Percentiles rank a stretch among this genome's conserved stretches.
Evolutionary conservation across 2,797 vertebrate species (phyloP).

Genomic region (Acanthurus lineatus): DNA sequence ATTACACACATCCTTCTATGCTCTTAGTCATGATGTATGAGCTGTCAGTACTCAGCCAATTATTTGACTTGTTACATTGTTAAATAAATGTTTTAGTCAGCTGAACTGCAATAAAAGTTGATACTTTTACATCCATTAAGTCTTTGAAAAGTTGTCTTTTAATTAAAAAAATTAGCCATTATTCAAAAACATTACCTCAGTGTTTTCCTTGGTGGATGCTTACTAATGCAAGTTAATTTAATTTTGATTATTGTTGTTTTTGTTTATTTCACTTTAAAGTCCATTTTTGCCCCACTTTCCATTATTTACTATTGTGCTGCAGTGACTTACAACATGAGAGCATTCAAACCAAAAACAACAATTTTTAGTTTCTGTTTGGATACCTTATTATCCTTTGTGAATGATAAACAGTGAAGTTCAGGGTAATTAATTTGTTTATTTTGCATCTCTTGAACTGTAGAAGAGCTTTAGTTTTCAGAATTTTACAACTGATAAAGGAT

Average conservation of each 20-base stretch:
- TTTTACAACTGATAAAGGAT: neutral
- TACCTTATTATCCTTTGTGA: slow-evolving; percentile 1
- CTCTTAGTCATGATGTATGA: slow-evolving; percentile 49
- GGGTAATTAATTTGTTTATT: neutral
- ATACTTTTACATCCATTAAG: slow-evolving; percentile 40
- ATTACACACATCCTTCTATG: neutral
- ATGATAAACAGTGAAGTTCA: neutral
- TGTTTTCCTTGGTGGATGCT: slow-evolving; percentile 38
- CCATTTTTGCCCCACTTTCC: slow-evolving; percentile 32
- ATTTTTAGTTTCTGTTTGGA: slow-evolving; percentile 5
- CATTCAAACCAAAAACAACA: slow-evolving; percentile 19
- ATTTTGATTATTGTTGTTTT: slow-evolving; percentile 48
- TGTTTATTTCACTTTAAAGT: slow-evolving; percentile 47
- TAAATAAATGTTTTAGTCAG: slow-evolving; percentile 41
- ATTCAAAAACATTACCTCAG: slow-evolving; percentile 14
- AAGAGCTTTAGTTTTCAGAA: neutral
- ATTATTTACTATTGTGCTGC: slow-evolving; percentile 35
- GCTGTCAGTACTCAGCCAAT: slow-evolving; percentile 55
- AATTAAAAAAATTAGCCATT: slow-evolving; percentile 38
- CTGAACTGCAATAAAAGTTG: slow-evolving; percentile 27
- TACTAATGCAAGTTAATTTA: slow-evolving; percentile 10
- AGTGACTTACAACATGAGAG: slow-evolving; percentile 17
- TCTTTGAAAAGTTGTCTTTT: slow-evolving; percentile 33
- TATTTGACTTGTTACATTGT: slow-evolving; percentile 50
- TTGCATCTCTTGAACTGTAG: neutral